A percentile compares a stretch with the other conserved stretches of the same genome.
Evolutionary conservation across 2,888 invertebrate species (phyloP).

Genomic region (Oligia latruncula): DNA sequence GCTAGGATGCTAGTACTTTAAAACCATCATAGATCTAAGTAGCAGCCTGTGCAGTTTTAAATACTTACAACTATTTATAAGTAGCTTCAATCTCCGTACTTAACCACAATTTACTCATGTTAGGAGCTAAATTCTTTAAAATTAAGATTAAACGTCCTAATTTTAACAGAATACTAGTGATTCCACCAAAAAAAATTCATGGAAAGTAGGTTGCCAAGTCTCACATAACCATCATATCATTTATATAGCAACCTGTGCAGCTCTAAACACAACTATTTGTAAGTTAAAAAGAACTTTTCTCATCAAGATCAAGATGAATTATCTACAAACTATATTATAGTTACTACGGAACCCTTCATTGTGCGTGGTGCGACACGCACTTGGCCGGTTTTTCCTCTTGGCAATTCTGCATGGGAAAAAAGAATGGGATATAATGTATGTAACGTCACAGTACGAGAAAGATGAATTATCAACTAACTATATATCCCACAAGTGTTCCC

Average conservation of each 20-base stretch:
- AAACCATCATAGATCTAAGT: neutral
- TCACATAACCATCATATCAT: neutral
- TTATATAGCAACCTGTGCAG: too few relatives aligned
- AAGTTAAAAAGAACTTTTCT: too few relatives aligned
- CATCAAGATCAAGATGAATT: too few relatives aligned
- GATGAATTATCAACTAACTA: neutral
- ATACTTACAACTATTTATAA: neutral
- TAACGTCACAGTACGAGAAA: neutral
- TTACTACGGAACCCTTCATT: too few relatives aligned
- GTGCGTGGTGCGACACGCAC: too few relatives aligned
- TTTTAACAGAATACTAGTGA: neutral
- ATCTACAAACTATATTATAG: too few relatives aligned
- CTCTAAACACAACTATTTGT: too few relatives aligned
- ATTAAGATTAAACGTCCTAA: neutral
- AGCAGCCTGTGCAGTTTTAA: neutral
- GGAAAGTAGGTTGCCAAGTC: neutral
- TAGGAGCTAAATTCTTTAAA: neutral
- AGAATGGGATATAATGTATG: too few relatives aligned
- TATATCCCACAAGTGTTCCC: neutral
- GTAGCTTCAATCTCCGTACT: neutral
- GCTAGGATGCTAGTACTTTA: neutral
- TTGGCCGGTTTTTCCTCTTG: neutral
- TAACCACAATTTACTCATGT: neutral
- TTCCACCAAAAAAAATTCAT: neutral
- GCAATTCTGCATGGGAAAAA: neutral